Conservation (phyloP, 37 sponge, comb jelly and placozoan species). For the Tethya wilhelma region DNA sequence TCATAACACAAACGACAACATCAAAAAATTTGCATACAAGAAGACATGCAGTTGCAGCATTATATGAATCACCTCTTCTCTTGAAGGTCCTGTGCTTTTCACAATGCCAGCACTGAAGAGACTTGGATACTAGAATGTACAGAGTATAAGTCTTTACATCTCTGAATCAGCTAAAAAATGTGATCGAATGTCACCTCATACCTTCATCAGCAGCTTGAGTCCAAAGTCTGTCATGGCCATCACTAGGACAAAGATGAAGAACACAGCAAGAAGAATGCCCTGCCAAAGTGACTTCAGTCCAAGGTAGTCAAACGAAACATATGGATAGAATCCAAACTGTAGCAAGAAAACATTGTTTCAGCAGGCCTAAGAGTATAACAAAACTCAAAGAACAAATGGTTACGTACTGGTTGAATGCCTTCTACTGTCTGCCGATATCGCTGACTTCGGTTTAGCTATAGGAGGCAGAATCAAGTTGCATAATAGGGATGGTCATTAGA, state of each 20-base stretch:
- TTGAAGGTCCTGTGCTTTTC: conserved; percentile 48
- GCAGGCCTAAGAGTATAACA: too few relatives aligned
- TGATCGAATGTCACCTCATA: not conserved
- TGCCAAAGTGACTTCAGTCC: conserved; percentile 25
- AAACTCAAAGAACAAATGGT: too few relatives aligned
- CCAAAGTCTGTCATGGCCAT: conserved; percentile 32
- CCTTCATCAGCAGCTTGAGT: conserved; percentile 41
- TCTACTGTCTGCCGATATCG: too few relatives aligned
- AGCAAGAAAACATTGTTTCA: not conserved
- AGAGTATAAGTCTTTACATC: not conserved
- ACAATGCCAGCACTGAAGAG: conserved; percentile 61
- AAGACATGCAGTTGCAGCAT: too few relatives aligned
- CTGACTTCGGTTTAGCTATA: too few relatives aligned
- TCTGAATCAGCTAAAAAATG: too few relatives aligned
- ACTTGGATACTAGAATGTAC: conserved; percentile 47
- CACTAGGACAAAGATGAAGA: conserved; percentile 24
- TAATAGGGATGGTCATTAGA: too few relatives aligned
- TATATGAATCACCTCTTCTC: conserved; percentile 41
- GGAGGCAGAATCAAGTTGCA: too few relatives aligned
- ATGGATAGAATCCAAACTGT: not conserved
- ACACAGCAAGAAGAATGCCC: conserved; percentile 11
- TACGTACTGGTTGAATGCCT: too few relatives aligned
- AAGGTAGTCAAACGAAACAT: too few relatives aligned
- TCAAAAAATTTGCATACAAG: too few relatives aligned
- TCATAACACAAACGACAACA: too few relatives aligned